Base-by-base conservation (phyloP, 2,113 vertebrate species). In the Scophthalmus maximus region DNA sequence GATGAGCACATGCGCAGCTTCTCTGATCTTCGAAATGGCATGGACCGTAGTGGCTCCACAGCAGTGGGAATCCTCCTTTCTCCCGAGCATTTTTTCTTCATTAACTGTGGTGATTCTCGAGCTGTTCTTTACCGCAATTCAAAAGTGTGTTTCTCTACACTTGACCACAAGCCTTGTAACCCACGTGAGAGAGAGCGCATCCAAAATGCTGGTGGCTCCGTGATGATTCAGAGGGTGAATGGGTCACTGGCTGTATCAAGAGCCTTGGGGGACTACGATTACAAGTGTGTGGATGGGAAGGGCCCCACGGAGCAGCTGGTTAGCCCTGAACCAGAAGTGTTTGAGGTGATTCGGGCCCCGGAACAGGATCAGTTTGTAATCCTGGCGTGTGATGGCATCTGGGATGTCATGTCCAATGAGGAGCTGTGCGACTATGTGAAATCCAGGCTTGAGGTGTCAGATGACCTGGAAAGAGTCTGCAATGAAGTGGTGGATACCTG, bases 371-470 rank as follows among this genome's bases (percentile, higher is more conserved):
- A 98, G 72, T 99, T 99, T 91, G 94, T 99, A 72, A 93, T 98
- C 83, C 92, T 99, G 91, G 98, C 98, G 40, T 99, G 97, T 81
- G 98, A 99, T 80, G 98, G 97, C 63, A 98, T 99, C 93, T 98
- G 98, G 97, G 98, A 99, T 91, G 98, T 99, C 88, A 99, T 99
- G 97, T 97, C 95, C 94, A 99, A 99, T 22, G 97, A 98, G 92
- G 98, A 99, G 93, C 95, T 99, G 91, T 99, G 97, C 84, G 95
- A 98, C 87, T 99, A 95, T 93, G 96, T 99, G 81, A 95, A 95
- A 83, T 98, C 96, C 79, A 95, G 97, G 92, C 96, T 99, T 90
- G 95, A 97, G 94, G 94, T 99, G 74, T 95, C 94, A 8, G 94
- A 96, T 85, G 96, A 99, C 92, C 93, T 99, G 93, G 98, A 99